Base-by-base conservation (phyloP, 2,113 vertebrate species). In the Scartelaos histophorus region DNA sequence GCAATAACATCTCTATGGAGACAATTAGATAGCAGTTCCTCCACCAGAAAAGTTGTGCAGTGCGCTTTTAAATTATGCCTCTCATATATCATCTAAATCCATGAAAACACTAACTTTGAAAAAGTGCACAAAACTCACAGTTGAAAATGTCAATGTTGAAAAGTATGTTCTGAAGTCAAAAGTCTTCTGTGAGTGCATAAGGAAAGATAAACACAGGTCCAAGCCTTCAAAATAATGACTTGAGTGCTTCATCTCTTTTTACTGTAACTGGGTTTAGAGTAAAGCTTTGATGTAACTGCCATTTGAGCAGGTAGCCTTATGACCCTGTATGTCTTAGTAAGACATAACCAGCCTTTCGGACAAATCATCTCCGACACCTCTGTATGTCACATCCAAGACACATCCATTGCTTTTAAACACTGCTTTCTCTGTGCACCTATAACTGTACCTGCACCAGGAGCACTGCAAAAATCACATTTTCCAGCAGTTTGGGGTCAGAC, bases 391-490 rank as follows among this genome's bases (percentile, higher is more conserved):
- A 19, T 35, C 38, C 1, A 61, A 24, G 34, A 75, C 38, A 75
- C 72, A 77, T 74, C 70, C 81, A 34, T 70, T 60, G 56, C 54
- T 71, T 25, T 66, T 75, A 80, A 85, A 82, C 56, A 67, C 51
- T 57, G 24, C 46, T 54, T 71, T 84, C 45, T 34, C 73, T 51
- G 75, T 69, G 10, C 68, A 43, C 38, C 70, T 70, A 46, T 78
- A 60, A 38, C 69, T 66, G 66, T 51, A 76, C 57, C 25, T 64
- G 76, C 85, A 73, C 66, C 53, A 73, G 83, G 78, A 77, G 58
- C 43, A 19, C 29, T 69, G 57, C 29, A 80, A 76, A 58, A 86
- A 84, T 88, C 76, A 54, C 69, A 83, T 81, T 82, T 76, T 79
- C 62, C 74, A 75, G 74, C 69, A 87, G 72, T 85, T 80, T 78